Evolutionary conservation across 2,113 vertebrate genomes (phyloP).

Genomic region (Gallinago jamesoni): DNA sequence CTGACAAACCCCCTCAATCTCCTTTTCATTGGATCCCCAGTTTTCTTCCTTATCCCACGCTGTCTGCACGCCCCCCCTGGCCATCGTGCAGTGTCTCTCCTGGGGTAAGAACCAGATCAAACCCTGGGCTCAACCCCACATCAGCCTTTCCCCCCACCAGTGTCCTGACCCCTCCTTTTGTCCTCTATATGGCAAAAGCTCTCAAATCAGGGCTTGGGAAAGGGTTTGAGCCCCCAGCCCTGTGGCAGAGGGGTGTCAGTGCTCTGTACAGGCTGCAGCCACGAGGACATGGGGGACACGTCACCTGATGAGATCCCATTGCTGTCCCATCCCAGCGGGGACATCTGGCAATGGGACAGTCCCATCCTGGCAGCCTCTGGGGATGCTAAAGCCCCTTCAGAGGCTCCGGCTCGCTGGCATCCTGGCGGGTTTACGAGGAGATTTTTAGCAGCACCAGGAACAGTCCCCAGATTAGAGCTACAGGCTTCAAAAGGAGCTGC

Average conservation of each 20-base stretch:
- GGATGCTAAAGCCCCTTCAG: background rate
- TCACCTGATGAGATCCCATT: background rate
- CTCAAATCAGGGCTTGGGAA: background rate
- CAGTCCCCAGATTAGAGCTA: conserved; percentile 63
- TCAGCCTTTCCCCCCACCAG: background rate
- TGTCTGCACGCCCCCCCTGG: background rate
- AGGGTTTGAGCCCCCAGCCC: background rate
- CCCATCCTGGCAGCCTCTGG: background rate
- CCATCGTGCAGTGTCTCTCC: rapidly evolving
- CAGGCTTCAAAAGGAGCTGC: conserved; percentile 62
- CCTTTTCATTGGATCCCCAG: background rate
- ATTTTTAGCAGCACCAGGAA: conserved; percentile 60
- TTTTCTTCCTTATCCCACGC: background rate
- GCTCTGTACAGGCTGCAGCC: background rate
- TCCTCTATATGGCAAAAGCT: background rate
- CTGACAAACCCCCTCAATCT: background rate
- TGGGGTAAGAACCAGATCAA: background rate
- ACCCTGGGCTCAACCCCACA: background rate
- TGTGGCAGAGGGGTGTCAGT: background rate
- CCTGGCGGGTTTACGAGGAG: conserved; percentile 32
- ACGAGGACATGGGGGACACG: rapidly evolving
- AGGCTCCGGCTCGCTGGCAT: conserved; percentile 14
- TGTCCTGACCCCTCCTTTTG: background rate
- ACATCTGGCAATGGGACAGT: background rate
- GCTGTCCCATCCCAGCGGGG: background rate